Evolutionary conservation across 2,113 vertebrate species (phyloP).

Genomic region (Neoarius graeffei): DNA sequence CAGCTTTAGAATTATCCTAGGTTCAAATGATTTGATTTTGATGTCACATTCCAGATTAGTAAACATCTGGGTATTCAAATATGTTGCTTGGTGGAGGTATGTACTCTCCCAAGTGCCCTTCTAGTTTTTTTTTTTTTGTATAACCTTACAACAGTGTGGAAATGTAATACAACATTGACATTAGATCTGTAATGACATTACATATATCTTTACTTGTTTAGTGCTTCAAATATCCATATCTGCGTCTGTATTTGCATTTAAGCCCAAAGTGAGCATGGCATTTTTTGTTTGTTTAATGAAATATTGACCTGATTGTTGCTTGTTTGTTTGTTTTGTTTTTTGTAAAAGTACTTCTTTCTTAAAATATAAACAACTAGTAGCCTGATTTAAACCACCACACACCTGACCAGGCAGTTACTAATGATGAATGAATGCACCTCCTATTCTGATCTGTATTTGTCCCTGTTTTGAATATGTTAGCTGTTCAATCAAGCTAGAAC

Average conservation of each 20-base stretch:
- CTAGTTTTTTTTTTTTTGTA: background rate
- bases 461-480: background rate
- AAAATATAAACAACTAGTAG: background rate
- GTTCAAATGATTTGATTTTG: too few species aligned
- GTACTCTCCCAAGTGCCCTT: too few species aligned
- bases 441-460: background rate
- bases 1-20: too few species aligned
- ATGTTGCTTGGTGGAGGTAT: too few species aligned
- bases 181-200: too few species aligned
- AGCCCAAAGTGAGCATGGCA: background rate
- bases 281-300: background rate
- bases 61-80: too few species aligned
- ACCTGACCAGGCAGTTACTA: background rate
- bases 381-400: background rate
- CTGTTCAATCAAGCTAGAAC: background rate
- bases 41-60: too few species aligned
- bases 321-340: background rate
- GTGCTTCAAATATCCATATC: background rate
- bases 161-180: too few species aligned
- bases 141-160: background rate
- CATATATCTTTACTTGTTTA: background rate
- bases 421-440: background rate
- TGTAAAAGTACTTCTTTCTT: background rate
- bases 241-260: background rate
- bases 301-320: background rate